Conservation (phyloP, 2,113 vertebrate genomes). For the Macrotus californicus region DNA sequence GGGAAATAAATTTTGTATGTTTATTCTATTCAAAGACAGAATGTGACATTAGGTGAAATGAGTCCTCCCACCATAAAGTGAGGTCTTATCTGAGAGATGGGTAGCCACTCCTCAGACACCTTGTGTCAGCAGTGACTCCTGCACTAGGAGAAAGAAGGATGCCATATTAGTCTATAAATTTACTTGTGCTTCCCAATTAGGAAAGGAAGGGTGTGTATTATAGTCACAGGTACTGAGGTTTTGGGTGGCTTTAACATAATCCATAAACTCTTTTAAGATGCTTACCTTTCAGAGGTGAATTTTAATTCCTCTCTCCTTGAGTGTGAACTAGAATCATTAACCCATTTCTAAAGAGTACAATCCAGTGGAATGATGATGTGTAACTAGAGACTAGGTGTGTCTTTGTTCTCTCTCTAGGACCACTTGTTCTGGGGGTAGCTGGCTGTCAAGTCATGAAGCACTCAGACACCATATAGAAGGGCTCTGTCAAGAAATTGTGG, state of each 20-base stretch:
- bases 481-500: neutral
- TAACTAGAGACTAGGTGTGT: neutral
- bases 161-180: neutral
- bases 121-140: neutral
- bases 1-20: neutral
- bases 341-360: neutral
- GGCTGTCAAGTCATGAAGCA: neutral
- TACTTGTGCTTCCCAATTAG: neutral
- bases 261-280: neutral
- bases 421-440: neutral
- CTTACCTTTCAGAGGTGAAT: neutral
- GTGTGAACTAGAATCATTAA: neutral
- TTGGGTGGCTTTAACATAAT: neutral
- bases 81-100: neutral
- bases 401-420: neutral
- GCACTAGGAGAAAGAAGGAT: neutral
- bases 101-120: accelerated
- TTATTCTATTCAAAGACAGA: neutral
- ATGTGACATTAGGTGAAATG: neutral
- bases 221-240: neutral
- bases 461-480: neutral
- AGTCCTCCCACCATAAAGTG: neutral
- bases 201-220: neutral
- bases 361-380: neutral
- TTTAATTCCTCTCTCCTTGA: neutral